Evolutionary conservation across 2,113 vertebrate species (phyloP).

Genomic region (Microtus montanus): DNA sequence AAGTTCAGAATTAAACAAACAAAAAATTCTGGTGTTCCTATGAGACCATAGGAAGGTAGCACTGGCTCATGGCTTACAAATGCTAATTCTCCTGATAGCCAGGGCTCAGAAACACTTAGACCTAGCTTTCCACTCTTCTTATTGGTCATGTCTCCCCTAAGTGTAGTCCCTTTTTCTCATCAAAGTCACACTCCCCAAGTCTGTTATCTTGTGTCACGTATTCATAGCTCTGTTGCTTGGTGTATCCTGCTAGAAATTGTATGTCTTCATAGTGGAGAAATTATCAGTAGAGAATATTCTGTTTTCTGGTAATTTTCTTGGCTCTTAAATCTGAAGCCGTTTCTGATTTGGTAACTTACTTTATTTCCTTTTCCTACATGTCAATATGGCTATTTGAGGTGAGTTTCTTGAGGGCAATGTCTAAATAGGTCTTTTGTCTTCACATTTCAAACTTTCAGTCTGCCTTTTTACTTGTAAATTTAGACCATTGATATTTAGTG

Average conservation of each 20-base stretch:
- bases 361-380: neutral
- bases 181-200: neutral
- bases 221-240: neutral
- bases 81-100: neutral
- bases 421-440: neutral
- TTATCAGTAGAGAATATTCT: neutral
- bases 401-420: neutral
- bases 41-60: neutral
- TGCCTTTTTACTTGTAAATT: constrained; percentile 10
- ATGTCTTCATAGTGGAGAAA: neutral
- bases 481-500: neutral
- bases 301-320: neutral
- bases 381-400: neutral
- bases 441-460: neutral
- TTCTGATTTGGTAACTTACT: neutral
- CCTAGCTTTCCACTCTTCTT: neutral
- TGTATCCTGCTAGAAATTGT: neutral
- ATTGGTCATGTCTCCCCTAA: neutral
- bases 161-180: neutral
- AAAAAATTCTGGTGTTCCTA: neutral
- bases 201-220: neutral
- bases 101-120: neutral
- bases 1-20: constrained; percentile 22
- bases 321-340: neutral
- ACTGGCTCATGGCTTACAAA: neutral